Percentiles rank a stretch among this genome's conserved stretches.
Conservation (phyloP, 2,888 invertebrate species). For the Argyra leucocephala region DNA sequence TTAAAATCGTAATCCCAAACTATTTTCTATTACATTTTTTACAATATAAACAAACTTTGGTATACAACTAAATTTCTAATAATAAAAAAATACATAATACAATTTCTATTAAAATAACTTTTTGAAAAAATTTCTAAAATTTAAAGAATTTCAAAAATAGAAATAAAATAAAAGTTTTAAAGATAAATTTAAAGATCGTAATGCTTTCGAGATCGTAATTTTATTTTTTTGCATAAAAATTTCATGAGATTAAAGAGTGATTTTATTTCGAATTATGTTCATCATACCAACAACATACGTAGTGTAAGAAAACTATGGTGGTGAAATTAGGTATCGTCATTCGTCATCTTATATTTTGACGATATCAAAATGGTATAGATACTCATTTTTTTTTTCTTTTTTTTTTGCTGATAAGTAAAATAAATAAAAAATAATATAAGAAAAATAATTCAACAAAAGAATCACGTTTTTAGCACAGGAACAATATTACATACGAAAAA, state of each 20-base stretch:
- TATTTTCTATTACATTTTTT: too few species aligned
- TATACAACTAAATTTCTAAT: too few species aligned
- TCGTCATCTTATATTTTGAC: too few species aligned
- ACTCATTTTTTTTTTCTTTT: not conserved
- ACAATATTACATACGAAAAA: not conserved
- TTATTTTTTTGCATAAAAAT: not conserved
- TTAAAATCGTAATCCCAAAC: too few species aligned
- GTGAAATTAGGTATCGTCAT: too few species aligned
- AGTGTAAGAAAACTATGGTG: too few species aligned
- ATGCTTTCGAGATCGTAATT: not conserved
- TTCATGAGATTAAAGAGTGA: not conserved
- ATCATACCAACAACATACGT: too few species aligned
- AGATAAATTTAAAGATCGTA: too few species aligned
- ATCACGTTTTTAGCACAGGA: not conserved
- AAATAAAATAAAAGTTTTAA: not conserved
- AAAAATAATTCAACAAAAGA: not conserved
- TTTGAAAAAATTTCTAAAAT: not conserved
- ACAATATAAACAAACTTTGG: too few species aligned
- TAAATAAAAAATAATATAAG: not conserved
- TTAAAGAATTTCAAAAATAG: not conserved
- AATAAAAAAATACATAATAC: too few species aligned
- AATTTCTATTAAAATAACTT: not conserved
- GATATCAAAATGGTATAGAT: not conserved
- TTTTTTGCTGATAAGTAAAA: not conserved
- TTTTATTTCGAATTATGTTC: not conserved